Evolutionary conservation across 2,888 invertebrate species (phyloP).

Genomic region (Acholoe squamosa): DNA sequence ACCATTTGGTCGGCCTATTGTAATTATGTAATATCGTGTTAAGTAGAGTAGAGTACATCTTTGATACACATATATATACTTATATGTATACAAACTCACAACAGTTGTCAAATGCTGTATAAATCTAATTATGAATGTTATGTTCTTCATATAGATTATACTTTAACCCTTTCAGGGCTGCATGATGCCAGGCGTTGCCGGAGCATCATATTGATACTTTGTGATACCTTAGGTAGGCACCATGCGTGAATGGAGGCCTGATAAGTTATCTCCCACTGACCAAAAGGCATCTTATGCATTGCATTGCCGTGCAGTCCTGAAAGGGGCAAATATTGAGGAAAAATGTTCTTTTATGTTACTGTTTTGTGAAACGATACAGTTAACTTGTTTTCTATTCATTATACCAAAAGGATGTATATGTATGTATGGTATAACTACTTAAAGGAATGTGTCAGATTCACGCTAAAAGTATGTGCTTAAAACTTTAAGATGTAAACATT

Average conservation of each 20-base stretch:
- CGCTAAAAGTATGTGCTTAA: background rate
- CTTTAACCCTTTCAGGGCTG: background rate
- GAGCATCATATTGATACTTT: no score
- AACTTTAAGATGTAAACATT: no score
- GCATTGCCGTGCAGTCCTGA: no score
- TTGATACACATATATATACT: background rate
- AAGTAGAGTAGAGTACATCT: background rate
- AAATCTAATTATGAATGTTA: constrained; percentile 9
- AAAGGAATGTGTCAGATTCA: background rate
- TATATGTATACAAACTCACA: background rate
- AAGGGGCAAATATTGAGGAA: no score
- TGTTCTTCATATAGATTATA: background rate
- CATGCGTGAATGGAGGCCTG: no score
- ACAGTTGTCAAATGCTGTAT: background rate
- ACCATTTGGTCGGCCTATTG: background rate
- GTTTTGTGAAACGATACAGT: constrained; percentile 6
- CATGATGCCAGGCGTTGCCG: background rate
- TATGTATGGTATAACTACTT: background rate
- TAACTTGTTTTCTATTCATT: background rate
- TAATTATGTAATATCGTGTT: no score
- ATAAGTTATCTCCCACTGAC: no score
- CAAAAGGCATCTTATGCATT: no score
- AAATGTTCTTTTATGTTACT: no score
- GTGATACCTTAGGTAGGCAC: no score
- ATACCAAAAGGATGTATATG: background rate